A percentile compares a stretch with the other conserved stretches of the same genome.
phyloP scores from a whole-genome alignment of 2,888 invertebrate species.

The Zele albiditarsus region DNA sequence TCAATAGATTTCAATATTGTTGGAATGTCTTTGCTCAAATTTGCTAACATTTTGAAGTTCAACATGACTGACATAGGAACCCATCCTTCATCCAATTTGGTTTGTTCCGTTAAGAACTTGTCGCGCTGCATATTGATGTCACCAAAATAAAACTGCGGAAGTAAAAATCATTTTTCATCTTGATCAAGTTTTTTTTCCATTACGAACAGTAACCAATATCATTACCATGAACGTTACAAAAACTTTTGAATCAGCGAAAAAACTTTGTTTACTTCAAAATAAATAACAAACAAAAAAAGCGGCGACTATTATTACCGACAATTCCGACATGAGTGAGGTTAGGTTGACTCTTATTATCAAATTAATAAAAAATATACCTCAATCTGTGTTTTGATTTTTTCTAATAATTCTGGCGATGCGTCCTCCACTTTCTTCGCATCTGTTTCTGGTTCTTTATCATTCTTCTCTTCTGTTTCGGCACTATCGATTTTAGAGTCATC shows the following conservation, averaged over 20 bases:
- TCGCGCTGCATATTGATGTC: slow-evolving; percentile 94
- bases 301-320: background rate
- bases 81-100: slow-evolving; percentile 92
- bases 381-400: slow-evolving; percentile 60
- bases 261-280: background rate
- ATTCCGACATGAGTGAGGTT: slow-evolving; percentile 10
- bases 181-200: too few species aligned
- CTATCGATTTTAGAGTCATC: slow-evolving; percentile 24
- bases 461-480: slow-evolving; percentile 29
- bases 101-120: slow-evolving; percentile 92
- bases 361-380: slow-evolving; percentile 56
- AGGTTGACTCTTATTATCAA: background rate
- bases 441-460: slow-evolving; percentile 26
- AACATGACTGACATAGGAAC: slow-evolving; percentile 87
- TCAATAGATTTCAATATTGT: slow-evolving; percentile 84
- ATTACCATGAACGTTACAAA: too few species aligned
- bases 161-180: background rate
- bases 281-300: background rate
- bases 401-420: slow-evolving; percentile 55
- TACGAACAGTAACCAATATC: too few species aligned
- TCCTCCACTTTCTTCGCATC: slow-evolving; percentile 46
- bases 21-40: slow-evolving; percentile 80
- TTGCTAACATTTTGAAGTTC: slow-evolving; percentile 90
- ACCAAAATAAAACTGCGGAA: slow-evolving; percentile 83
- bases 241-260: background rate